Evolutionary conservation across 2,797 vertebrate genomes (phyloP).

Genomic region (Jordanella pulchra): DNA sequence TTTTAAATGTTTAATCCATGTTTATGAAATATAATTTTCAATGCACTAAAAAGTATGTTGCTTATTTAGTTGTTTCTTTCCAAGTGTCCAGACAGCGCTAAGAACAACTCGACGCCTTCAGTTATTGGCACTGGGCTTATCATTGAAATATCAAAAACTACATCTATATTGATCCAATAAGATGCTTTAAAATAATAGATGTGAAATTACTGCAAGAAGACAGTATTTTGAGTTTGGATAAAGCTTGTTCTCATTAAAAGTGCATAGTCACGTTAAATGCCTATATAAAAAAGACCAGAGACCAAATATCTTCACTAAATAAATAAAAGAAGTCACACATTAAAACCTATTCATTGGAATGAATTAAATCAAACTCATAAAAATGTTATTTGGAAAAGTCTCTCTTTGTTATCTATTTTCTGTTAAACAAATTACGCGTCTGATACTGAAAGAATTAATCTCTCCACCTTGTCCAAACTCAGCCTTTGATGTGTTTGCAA

Average conservation of each 20-base stretch:
- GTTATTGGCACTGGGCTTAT: background rate
- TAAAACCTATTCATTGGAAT: too few relatives aligned
- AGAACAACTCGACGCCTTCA: too few relatives aligned
- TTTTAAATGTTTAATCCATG: background rate
- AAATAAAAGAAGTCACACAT: too few relatives aligned
- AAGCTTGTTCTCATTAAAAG: background rate
- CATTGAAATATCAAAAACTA: background rate
- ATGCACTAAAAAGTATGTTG: background rate
- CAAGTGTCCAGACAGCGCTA: too few relatives aligned
- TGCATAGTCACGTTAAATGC: too few relatives aligned
- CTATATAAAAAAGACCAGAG: too few relatives aligned
- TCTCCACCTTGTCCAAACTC: slow-evolving; percentile 16
- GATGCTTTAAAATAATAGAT: background rate
- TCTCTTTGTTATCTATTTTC: background rate
- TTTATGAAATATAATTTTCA: background rate
- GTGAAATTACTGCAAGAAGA: background rate
- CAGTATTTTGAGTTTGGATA: too few relatives aligned
- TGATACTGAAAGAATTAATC: slow-evolving; percentile 15
- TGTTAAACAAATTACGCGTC: background rate
- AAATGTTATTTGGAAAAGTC: background rate
- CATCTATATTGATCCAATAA: background rate
- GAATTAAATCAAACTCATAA: background rate
- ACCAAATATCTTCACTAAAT: background rate
- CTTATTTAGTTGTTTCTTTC: too few relatives aligned
- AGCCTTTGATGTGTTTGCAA: slow-evolving; percentile 40